Base-by-base conservation (phyloP, 2,888 invertebrate genomes). In the Sturmia bella region DNA sequence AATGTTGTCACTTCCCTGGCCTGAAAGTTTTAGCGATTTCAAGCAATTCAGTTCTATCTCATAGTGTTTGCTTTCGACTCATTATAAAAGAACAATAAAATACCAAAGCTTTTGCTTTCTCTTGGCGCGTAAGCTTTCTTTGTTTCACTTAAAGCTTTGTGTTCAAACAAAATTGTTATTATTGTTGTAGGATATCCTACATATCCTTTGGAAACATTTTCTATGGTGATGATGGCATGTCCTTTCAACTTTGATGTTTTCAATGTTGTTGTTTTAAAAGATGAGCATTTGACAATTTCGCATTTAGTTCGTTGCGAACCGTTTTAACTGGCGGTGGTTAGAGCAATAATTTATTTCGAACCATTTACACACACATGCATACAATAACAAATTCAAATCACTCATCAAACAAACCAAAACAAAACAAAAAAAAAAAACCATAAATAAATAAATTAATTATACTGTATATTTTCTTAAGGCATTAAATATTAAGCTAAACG, bases 231-330 rank as follows among this genome's bases (percentile, higher is more conserved):
- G n/a, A 9, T 37, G 43, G 21, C 57, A n/a, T 45, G 48, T 63
- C 64, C 57, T 77, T 77, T 57, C 43, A 52, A 63, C 50, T 37
- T 63, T 66, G 19, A 5, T 56, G 41, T n/a, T 19, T 21, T 12
- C 6, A n/a, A 37, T 72, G 39, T 61, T 73, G 15, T 50, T 52
- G 59, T 76, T 79, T 64, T 27, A 82, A 77, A 82, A 78, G 78
- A 75, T 78, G 82, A 82, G 78, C 52, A 72, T 82, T 82, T 82
- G 64, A 39, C 59, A 82, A 78, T 75, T 82, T 82, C 61, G 66
- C 48, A 75, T 50, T 82, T 78, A 82, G 82, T 82, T 82, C 82
- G 61, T 68, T 70, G 61, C 70, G 78, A 82, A 78, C 82, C 82
- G 82, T 75, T 48, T 32, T 59, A 74, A 64, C 50, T 56, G 64